Conservation (phyloP, 2,113 vertebrate genomes). For the Osmerus mordax region DNA sequence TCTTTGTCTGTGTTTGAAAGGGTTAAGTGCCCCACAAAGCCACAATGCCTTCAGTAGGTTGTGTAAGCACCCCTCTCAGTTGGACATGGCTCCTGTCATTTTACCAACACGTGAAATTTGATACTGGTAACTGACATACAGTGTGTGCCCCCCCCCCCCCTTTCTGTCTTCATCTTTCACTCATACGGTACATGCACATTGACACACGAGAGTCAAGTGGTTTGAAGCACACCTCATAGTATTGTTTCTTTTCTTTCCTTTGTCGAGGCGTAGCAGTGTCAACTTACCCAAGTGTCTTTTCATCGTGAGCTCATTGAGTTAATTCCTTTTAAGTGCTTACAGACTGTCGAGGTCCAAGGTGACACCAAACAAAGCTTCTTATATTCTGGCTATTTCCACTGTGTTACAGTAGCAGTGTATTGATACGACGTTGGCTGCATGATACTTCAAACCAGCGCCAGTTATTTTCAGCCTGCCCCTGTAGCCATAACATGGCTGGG, state of each 20-base stretch:
- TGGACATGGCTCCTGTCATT: not conserved
- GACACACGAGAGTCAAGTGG: conserved; percentile 17
- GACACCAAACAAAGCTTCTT: conserved; percentile 49
- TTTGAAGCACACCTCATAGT: conserved; percentile 33
- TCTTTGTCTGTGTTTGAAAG: conserved; percentile 18
- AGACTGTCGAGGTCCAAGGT: conserved; percentile 47
- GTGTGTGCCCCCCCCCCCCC: no score
- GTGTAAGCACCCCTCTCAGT: not conserved
- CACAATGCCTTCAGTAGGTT: conserved; percentile 20
- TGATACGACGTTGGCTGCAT: conserved; percentile 16
- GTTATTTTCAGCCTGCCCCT: conserved; percentile 23
- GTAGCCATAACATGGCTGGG: conserved; percentile 37
- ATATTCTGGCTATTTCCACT: conserved; percentile 33
- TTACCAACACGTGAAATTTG: no score
- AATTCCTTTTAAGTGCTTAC: conserved; percentile 44
- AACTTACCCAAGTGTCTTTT: conserved; percentile 30
- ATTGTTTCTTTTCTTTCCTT: conserved; percentile 46
- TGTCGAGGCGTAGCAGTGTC: conserved; percentile 31
- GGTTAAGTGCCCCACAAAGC: conserved; percentile 18
- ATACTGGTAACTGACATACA: no score
- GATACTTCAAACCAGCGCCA: conserved; percentile 3
- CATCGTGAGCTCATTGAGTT: conserved; percentile 32
- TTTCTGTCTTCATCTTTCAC: no score
- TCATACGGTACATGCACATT: not conserved
- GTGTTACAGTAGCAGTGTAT: conserved; percentile 20